phyloP scores from a whole-genome alignment of 1,140 invertebrate genomes.

The Kradibia gibbosae region DNA sequence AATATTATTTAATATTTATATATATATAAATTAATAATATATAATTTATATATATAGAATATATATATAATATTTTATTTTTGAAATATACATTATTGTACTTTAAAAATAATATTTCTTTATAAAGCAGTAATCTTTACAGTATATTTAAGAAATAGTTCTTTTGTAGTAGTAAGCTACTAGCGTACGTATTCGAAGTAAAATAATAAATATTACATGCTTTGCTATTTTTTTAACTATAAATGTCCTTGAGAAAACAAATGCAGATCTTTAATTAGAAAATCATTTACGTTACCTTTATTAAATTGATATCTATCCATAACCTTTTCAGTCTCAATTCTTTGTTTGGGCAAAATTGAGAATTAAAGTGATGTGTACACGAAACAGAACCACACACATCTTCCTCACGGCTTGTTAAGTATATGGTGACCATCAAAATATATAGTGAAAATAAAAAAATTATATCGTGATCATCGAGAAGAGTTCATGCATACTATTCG shows the following conservation, averaged over 20 bases:
- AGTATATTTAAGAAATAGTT: too few species aligned
- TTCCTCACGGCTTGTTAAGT: constrained; percentile 68
- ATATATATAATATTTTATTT: too few species aligned
- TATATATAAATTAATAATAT: too few species aligned
- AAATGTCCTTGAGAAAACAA: neutral
- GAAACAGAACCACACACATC: neutral
- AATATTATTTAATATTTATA: too few species aligned
- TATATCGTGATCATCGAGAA: constrained; percentile 65
- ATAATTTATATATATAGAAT: too few species aligned
- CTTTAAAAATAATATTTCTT: too few species aligned
- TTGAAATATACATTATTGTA: too few species aligned
- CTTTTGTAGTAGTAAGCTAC: too few species aligned
- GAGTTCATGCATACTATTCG: constrained; percentile 27
- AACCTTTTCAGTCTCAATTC: neutral
- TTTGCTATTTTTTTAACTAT: neutral
- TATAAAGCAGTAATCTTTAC: too few species aligned
- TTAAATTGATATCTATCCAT: neutral
- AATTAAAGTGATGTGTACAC: neutral
- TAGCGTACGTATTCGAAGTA: too few species aligned
- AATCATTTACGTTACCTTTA: neutral
- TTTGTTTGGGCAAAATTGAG: neutral
- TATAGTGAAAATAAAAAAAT: too few species aligned
- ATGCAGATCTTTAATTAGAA: neutral
- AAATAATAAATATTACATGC: neutral
- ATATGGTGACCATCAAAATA: too few species aligned